Percentiles rank a stretch among this genome's conserved stretches.
Conservation (phyloP, 2,888 invertebrate species). For the Sipha maydis region DNA sequence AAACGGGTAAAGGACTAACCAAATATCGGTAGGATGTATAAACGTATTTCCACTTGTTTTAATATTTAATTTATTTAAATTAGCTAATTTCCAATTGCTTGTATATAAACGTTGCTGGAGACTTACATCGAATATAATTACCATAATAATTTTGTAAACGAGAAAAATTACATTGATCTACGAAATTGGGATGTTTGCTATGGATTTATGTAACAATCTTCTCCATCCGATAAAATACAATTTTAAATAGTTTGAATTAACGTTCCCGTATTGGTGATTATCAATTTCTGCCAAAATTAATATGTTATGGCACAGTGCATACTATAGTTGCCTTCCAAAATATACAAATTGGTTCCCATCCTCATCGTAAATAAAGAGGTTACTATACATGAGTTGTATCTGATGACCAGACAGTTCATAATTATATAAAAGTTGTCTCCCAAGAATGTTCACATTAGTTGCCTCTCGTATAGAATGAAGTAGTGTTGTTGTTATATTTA, state of each 20-base stretch:
- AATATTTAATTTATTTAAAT: background rate
- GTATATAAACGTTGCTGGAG: background rate
- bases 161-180: background rate
- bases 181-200: background rate
- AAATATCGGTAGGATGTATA: background rate
- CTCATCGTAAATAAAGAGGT: too few species aligned
- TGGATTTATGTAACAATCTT: background rate
- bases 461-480: too few species aligned
- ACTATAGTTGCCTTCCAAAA: too few species aligned
- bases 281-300: too few species aligned
- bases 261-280: too few species aligned
- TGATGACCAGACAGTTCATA: too few species aligned
- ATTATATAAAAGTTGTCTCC: too few species aligned
- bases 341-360: too few species aligned
- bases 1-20: background rate
- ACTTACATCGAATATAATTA: background rate
- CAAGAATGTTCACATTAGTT: too few species aligned
- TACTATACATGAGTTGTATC: too few species aligned
- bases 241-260: background rate
- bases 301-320: too few species aligned
- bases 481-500: too few species aligned
- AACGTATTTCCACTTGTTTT: background rate
- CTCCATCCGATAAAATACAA: background rate
- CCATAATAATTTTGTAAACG: background rate
- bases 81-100: background rate